Base-by-base conservation (phyloP, 1,140 invertebrate species). In the Anthonomus grandis region DNA sequence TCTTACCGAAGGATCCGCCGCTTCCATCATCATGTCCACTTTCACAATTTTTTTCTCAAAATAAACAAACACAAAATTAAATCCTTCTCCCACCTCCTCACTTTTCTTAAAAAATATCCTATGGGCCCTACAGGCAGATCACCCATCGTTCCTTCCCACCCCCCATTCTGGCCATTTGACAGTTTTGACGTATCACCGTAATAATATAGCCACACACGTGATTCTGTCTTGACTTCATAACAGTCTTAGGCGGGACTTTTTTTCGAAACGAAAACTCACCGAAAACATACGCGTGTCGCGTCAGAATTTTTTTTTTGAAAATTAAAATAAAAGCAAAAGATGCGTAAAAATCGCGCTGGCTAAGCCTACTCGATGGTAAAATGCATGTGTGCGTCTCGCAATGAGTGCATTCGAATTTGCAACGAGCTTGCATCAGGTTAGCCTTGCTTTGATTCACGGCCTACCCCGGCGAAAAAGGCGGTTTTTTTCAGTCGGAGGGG, bases 371-470 rank as follows among this genome's bases (percentile, higher is more conserved):
- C 49, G 56, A 58, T 58, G 56, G 56, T 31, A 58, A 58, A 58
- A 27, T 58, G 56, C 48, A 58, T 57, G 41, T 52, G 56, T 58
- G 56, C 56, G 56, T 58, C 54, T 57, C 54, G 54, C 54, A 57
- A 38, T n/a, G n/a, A n/a, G n/a, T 58, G 56, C 56, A 58, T 58
- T 58, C 48, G 54, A 57, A 58, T 39, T 58, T 52, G 56, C 56
- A 58, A 58, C 49, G 34, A 46, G 56, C 47, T 25, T 51, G 46
- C 56, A 51, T 58, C 56, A 58, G 39, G 56, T 37, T 48, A 48
- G 56, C 56, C 56, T 58, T 58, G 56, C 56, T 34, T 58, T 52
- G 56, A 57, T 48, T 57, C 54, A 57, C 22, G 56, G 41, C 42
- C 41, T 58, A 58, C 47, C 56, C 56, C 56, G 47, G 39, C 52